Evolutionary conservation across 2,888 invertebrate species (phyloP), one percentile per base, ranked within the genome.

Genomic region (Pristionchus maxplancki): DNA sequence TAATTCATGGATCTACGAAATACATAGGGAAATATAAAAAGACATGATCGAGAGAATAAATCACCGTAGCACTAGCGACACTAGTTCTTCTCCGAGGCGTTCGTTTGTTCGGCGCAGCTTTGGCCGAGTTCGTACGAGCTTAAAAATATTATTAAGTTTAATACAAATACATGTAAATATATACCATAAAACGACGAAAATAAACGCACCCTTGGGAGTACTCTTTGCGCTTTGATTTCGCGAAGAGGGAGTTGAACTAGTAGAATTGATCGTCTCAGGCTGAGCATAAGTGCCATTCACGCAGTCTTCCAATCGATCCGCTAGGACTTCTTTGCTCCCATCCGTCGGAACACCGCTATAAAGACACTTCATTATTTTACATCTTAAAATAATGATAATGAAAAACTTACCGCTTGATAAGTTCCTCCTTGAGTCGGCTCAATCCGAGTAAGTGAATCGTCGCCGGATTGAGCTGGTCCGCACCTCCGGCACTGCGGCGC

Each of bases 401-500:
- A 15, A 34, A 20, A 24, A 71, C 71, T 0, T 28, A 87, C 87
- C 34, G 24, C 40, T 87, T 74, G 34, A n/a, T 20, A n/a, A 31
- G 44, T 37, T 87, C 74, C 24, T 71, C 71, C 50, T 53, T 71
- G n/a, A 87, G 87, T 53, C 74, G 24, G n/a, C 48, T 4, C 20
- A 40, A 0, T 0, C 31, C 17, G 40, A 87, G 87, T 17, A 87
- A 17, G 28, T 31, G 28, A 24, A 87, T 74, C 71, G 40, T 87
- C 37, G 87, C 87, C 20, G 31, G 44, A 74, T 87, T 87, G 48
- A 87, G 34, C 48, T 4, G 44, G 34, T 50, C 53, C 24, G 48
- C 31, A 17, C 74, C 87, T 8, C 87, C 87, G 37, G 87, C 87
- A 48, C 87, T 87, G 34, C 87, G 67, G 17, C 87, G 87, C 8